These are phyloP conservation scores for Ophion ellenae DNA, from an alignment of 2,888 invertebrate genomes.

Conservation along the genomic window DNA sequence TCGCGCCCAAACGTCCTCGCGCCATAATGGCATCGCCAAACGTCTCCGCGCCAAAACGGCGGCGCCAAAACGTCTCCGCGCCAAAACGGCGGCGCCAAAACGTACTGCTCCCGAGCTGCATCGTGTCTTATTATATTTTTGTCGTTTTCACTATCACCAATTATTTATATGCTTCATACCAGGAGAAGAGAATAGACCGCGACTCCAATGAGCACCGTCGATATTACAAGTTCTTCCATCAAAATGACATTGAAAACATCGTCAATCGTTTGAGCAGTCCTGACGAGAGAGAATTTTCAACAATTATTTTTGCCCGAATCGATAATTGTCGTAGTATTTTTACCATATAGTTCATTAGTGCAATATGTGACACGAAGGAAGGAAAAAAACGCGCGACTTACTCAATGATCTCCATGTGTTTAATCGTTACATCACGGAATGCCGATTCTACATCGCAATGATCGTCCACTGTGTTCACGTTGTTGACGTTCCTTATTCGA, in stretches of 20 bases:
- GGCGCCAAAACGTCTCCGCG: too few species aligned
- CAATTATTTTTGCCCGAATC: neutral
- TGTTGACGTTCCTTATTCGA: neutral
- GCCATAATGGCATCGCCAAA: too few species aligned
- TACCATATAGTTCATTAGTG: neutral
- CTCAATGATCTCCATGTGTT: neutral
- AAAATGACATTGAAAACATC: conserved; percentile 48
- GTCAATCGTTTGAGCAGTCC: conserved; percentile 32
- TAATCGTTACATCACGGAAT: conserved; percentile 17
- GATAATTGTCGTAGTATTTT: neutral
- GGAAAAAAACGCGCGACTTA: neutral
- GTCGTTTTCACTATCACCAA: neutral
- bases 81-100: too few species aligned
- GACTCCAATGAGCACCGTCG: conserved; percentile 54
- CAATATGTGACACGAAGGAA: neutral
- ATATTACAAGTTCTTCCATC: conserved; percentile 51
- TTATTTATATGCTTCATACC: neutral
- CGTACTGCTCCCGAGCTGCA: too few species aligned
- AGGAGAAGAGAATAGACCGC: conserved; percentile 52
- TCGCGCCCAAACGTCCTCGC: too few species aligned
- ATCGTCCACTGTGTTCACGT: neutral
- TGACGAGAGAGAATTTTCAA: neutral
- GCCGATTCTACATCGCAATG: neutral
- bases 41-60: too few species aligned
- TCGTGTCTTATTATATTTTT: neutral